These are phyloP conservation scores for Tragelaphus strepsiceros DNA, from an alignment of 2,113 vertebrate species.

Conservation along the genomic window DNA sequence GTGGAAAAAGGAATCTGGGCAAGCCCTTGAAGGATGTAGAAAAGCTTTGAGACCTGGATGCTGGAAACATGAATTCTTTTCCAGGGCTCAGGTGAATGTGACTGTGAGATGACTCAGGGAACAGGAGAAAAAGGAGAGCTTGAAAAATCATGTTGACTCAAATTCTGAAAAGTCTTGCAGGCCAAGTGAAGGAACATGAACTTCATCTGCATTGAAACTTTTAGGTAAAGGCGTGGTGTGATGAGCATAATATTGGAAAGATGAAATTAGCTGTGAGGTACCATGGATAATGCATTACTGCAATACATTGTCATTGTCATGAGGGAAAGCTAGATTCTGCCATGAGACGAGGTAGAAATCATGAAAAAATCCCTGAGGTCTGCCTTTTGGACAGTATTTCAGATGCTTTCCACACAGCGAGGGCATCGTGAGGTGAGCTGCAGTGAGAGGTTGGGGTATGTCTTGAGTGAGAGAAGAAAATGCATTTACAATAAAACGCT, in stretches of 20 bases:
- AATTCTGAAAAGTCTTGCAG: neutral
- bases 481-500: neutral
- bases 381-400: neutral
- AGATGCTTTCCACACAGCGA: accelerated
- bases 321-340: neutral
- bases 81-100: accelerated
- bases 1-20: neutral
- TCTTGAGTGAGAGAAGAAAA: neutral
- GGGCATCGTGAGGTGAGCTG: accelerated
- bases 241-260: neutral
- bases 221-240: neutral
- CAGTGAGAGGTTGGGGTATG: too few species aligned
- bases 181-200: neutral
- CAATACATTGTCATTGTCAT: neutral
- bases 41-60: too few species aligned
- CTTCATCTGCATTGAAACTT: too few species aligned
- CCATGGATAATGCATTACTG: accelerated
- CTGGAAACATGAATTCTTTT: neutral
- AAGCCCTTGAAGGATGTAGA: neutral
- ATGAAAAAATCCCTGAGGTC: accelerated
- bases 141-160: neutral
- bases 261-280: too few species aligned
- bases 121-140: neutral
- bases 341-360: neutral
- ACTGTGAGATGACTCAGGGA: neutral